These are phyloP conservation scores for Drosophila anomalata DNA, from an alignment of 2,888 invertebrate genomes.

Conservation along the genomic window DNA sequence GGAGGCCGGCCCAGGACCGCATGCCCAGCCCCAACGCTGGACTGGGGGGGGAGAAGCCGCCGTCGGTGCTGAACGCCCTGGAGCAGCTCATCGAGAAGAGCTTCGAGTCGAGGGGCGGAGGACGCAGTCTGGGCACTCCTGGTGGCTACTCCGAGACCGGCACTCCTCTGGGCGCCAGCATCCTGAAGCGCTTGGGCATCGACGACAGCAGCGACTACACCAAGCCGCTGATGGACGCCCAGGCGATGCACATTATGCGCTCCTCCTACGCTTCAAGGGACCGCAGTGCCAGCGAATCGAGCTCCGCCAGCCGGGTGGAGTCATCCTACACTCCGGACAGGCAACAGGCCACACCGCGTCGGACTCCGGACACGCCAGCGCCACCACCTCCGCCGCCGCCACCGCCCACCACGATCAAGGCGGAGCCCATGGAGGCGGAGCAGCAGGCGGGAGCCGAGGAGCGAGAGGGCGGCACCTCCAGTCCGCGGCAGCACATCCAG, in stretches of 20 bases:
- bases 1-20: conserved; percentile 85
- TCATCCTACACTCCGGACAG: conserved; percentile 91
- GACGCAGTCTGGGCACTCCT: conserved; percentile 75
- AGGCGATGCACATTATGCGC: conserved; percentile 92
- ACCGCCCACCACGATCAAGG: conserved; percentile 70
- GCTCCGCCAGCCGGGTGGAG: conserved; percentile 92
- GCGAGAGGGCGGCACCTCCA: neutral
- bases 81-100: conserved; percentile 98
- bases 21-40: conserved; percentile 86
- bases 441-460: conserved; percentile 9
- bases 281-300: conserved; percentile 94
- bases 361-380: conserved; percentile 57
- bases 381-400: conserved; percentile 83
- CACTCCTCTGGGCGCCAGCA: conserved; percentile 94
- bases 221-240: conserved; percentile 94
- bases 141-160: conserved; percentile 82
- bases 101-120: conserved; percentile 94
- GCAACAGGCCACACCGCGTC: conserved; percentile 62
- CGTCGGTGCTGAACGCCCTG: conserved; percentile 96
- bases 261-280: conserved; percentile 91
- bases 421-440: conserved; percentile 78
- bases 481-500: conserved; percentile 75
- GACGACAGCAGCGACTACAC: conserved; percentile 97
- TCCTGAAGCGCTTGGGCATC: conserved; percentile 94
- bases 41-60: conserved; percentile 85